Evolutionary conservation across 2,113 vertebrate species (phyloP), one percentile per base, ranked within the genome.

Genomic region (Halcyon senegalensis): DNA sequence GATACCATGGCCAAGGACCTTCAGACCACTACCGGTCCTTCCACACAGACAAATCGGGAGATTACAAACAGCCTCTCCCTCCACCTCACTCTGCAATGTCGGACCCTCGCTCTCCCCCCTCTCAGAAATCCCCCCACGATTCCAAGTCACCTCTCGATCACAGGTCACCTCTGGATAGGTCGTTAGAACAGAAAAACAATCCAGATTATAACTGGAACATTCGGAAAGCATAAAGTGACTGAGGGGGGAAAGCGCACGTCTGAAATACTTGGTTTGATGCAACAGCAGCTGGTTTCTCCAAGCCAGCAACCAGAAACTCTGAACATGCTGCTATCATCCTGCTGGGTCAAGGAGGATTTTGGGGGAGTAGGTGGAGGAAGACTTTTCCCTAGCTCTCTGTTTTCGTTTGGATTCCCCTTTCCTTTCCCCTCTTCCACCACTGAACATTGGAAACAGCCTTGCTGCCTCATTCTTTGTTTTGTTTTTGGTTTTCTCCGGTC

Each of bases 81-180:
- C 97, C 98, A 4, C 51, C 98, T 58, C 98, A 98, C 92, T 97
- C 98, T 3, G 78, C 98, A 0, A 97, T 98, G 84, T 97, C 98
- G 60, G 99, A 99, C 94, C 99, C 99, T 46, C 99, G 99, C 78
- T 99, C 99, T 0, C 99, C 99, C 10, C 99, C 99, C 87, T 97
- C 98, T 39, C 99, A 99, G 97, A 99, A 99, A 95, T 99, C 99
- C 44, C 99, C 99, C 4, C 99, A 99, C 2, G 99, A 99, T 69
- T 98, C 98, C 28, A 99, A 99, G 96, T 99, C 99, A 2, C 99
- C 99, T 5, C 98, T 98, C 0, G 98, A 98, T 94, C 98, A 98
- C 50, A 97, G 98, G 75, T 98, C 98, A 80, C 98, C 98, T 64
- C 89, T 98, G 95, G 99, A 99, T 96, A 98, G 99, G 73, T 98